A percentile compares a stretch with the other conserved stretches of the same genome.
These are phyloP conservation scores for Ellobius talpinus DNA, from an alignment of 2,113 vertebrate genomes.

Conservation along the genomic window DNA sequence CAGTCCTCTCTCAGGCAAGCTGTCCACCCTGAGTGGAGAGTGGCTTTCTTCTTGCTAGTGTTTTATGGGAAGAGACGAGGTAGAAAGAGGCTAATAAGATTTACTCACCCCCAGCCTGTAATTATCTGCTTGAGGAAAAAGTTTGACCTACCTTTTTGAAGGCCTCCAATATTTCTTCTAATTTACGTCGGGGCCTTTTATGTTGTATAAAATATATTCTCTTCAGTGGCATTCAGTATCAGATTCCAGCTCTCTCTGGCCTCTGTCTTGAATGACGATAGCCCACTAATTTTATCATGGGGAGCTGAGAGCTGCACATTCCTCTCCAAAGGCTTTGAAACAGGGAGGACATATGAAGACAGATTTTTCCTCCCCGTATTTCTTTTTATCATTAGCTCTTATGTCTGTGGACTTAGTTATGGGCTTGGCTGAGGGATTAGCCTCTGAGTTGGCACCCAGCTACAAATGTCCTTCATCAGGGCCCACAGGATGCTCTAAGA, in stretches of 20 bases:
- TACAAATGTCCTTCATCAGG: background rate
- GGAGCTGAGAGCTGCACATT: conserved; percentile 63
- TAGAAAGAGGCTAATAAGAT: conserved; percentile 89
- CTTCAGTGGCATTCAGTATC: conserved; percentile 82
- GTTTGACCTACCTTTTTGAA: conserved; percentile 89
- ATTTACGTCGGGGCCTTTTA: conserved; percentile 86
- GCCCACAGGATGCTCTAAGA: background rate
- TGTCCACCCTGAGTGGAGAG: conserved; percentile 52
- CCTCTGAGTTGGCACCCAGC: background rate
- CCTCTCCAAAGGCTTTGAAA: conserved; percentile 70
- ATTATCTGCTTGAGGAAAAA: conserved; percentile 91
- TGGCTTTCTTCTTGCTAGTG: conserved; percentile 77
- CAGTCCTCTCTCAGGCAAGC: background rate
- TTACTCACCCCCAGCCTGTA: conserved; percentile 88
- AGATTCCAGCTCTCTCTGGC: conserved; percentile 80
- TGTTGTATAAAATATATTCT: conserved; percentile 86
- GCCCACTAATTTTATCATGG: conserved; percentile 80
- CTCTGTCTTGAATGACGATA: conserved; percentile 80
- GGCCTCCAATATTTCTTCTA: conserved; percentile 88
- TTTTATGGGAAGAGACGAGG: conserved; percentile 83
- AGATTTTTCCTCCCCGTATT: conserved; percentile 70
- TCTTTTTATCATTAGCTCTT: conserved; percentile 81
- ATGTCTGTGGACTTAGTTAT: conserved; percentile 72
- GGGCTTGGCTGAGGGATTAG: conserved; percentile 29
- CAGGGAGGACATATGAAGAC: conserved; percentile 74